Conservation (phyloP, 2,888 invertebrate genomes). For the Nemotelus nigrinus region DNA sequence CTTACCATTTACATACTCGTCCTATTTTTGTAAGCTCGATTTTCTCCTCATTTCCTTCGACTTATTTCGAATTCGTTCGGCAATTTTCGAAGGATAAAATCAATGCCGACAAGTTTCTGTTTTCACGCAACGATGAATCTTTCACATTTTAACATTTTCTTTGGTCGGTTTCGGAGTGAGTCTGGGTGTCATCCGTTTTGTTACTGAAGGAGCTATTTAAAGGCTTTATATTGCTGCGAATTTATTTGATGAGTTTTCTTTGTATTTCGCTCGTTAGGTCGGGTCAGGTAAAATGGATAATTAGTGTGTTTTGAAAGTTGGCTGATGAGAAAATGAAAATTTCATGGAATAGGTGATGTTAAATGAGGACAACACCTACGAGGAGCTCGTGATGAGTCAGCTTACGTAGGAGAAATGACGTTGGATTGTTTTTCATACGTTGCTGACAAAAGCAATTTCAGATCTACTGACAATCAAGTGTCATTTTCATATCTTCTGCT, state of each 20-base stretch:
- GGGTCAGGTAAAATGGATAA: neutral
- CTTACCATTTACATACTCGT: neutral
- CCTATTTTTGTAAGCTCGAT: neutral
- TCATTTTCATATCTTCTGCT: neutral
- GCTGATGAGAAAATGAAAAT: no score
- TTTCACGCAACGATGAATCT: conserved; percentile 35
- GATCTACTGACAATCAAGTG: no score
- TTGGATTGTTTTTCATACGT: no score
- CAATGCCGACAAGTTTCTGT: conserved; percentile 41
- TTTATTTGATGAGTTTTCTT: neutral
- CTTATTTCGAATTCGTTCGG: conserved; percentile 7
- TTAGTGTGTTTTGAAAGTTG: neutral
- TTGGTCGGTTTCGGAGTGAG: neutral
- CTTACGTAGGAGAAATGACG: no score
- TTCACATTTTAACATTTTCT: conserved; percentile 15
- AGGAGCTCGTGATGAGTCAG: no score
- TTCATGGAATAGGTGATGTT: no score
- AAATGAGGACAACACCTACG: no score
- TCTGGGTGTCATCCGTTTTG: neutral
- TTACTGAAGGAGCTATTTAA: neutral
- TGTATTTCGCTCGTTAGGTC: neutral
- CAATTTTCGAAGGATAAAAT: conserved; percentile 33
- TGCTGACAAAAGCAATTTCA: no score
- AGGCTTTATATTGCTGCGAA: neutral
- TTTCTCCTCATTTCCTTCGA: neutral